Conservation (phyloP, 1,140 invertebrate genomes). For the Bombus vancouverensis region DNA sequence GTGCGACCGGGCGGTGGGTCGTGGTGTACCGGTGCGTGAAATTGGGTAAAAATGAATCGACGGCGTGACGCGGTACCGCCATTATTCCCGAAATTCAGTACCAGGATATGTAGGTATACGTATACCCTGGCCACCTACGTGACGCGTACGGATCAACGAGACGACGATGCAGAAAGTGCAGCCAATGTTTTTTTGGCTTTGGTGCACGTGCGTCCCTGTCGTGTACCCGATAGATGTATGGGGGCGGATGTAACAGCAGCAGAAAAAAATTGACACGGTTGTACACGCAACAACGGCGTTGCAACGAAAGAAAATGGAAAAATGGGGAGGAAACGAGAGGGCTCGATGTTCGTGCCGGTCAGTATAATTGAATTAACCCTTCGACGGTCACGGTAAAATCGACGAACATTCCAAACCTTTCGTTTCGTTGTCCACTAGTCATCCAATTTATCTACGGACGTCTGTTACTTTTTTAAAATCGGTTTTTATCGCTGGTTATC, state of each 20-base stretch:
- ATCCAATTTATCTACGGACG: background rate
- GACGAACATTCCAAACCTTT: background rate
- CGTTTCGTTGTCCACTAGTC: background rate
- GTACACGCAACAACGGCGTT: background rate
- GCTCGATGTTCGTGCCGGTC: background rate
- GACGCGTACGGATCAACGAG: slow-evolving; percentile 37
- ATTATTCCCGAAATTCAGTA: slow-evolving; percentile 50
- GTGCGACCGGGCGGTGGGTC: background rate
- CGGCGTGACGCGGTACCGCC: slow-evolving; percentile 39
- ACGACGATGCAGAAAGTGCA: slow-evolving; percentile 40
- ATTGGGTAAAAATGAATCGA: slow-evolving; percentile 69
- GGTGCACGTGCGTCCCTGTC: background rate
- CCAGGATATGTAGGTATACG: slow-evolving; percentile 14
- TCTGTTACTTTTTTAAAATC: background rate
- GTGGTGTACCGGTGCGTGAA: slow-evolving; percentile 67
- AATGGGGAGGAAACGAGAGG: too few relatives aligned
- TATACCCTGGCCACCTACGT: background rate
- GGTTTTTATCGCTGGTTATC: background rate
- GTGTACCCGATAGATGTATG: background rate
- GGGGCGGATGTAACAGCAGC: background rate
- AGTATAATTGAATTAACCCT: slow-evolving; percentile 13
- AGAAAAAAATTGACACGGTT: background rate
- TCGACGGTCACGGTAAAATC: background rate
- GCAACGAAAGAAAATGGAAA: too few relatives aligned
- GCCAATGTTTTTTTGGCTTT: slow-evolving; percentile 30